Evolutionary conservation across 1,140 invertebrate species (phyloP).

Genomic region (Drosophila repletoides): DNA sequence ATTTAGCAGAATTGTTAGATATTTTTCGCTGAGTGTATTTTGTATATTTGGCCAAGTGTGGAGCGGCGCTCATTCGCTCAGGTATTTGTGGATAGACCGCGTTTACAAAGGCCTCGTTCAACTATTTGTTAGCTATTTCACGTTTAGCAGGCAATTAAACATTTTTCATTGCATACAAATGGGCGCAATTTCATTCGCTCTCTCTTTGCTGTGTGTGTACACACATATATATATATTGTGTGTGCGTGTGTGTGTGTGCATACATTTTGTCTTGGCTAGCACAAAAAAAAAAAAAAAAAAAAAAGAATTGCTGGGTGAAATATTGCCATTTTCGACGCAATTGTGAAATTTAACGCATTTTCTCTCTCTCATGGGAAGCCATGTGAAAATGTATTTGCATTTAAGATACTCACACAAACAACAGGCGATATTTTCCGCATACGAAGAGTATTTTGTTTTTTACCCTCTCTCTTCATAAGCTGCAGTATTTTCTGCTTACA

Average conservation of each 20-base stretch:
- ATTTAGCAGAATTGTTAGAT: too few species aligned
- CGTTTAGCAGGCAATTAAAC: slow-evolving; percentile 78
- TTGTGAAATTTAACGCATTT: slow-evolving; percentile 50
- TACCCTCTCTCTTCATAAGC: background rate
- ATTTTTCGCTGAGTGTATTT: too few species aligned
- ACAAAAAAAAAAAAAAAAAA: slow-evolving; percentile 33
- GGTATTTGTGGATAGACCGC: slow-evolving; percentile 46
- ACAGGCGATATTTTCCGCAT: background rate
- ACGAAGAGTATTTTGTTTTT: background rate
- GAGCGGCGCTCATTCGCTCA: too few species aligned
- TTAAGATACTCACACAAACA: slow-evolving; percentile 43
- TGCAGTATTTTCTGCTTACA: background rate
- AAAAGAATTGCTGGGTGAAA: slow-evolving; percentile 51
- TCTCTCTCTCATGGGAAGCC: slow-evolving; percentile 6
- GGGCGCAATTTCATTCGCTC: slow-evolving; percentile 27
- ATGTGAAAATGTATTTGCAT: slow-evolving; percentile 51
- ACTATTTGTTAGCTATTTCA: slow-evolving; percentile 68
- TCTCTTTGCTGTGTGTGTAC: background rate
- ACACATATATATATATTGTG: background rate
- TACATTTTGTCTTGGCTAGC: slow-evolving; percentile 17
- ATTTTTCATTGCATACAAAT: slow-evolving; percentile 79
- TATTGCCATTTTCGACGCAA: slow-evolving; percentile 41
- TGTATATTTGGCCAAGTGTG: too few species aligned
- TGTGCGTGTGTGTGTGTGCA: background rate
- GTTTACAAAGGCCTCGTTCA: slow-evolving; percentile 44